These are phyloP conservation scores for Cephus spinipes DNA, from an alignment of 2,888 invertebrate species.

Conservation along the genomic window DNA sequence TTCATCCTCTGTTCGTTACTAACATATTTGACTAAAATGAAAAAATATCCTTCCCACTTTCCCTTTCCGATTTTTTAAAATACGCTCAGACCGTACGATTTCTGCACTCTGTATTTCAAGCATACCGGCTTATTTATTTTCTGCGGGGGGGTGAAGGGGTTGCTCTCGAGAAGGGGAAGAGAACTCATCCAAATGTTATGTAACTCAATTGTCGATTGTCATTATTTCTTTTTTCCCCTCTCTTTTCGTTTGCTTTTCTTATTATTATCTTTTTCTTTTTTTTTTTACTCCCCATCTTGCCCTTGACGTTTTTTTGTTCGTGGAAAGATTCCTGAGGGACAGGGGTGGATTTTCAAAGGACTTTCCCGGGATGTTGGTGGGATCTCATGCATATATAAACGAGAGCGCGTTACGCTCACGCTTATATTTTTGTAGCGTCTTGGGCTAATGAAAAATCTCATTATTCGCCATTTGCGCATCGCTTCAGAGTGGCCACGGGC, in stretches of 20 bases:
- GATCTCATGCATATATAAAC: not conserved
- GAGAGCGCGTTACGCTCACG: not conserved
- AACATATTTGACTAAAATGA: not conserved
- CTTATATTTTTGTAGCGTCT: not conserved
- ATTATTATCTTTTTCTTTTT: not conserved
- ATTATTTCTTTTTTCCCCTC: not conserved
- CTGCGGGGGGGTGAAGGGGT: too few relatives aligned
- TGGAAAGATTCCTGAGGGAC: not conserved
- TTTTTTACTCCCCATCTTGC: too few relatives aligned
- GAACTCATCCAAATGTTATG: not conserved
- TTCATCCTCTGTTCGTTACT: not conserved
- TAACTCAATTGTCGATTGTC: not conserved
- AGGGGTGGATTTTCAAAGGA: not conserved
- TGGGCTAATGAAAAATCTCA: not conserved
- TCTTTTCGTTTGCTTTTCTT: not conserved
- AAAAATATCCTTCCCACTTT: not conserved
- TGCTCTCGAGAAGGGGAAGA: not conserved
- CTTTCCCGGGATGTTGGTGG: not conserved
- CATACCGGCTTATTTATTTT: too few relatives aligned
- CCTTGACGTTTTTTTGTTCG: not conserved
- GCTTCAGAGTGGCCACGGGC: not conserved
- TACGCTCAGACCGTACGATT: too few relatives aligned
- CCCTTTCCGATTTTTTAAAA: too few relatives aligned
- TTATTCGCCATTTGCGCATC: not conserved
- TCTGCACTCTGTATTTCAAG: not conserved